Base-by-base conservation (phyloP, 1,140 invertebrate species). In the Maniola jurtina region DNA sequence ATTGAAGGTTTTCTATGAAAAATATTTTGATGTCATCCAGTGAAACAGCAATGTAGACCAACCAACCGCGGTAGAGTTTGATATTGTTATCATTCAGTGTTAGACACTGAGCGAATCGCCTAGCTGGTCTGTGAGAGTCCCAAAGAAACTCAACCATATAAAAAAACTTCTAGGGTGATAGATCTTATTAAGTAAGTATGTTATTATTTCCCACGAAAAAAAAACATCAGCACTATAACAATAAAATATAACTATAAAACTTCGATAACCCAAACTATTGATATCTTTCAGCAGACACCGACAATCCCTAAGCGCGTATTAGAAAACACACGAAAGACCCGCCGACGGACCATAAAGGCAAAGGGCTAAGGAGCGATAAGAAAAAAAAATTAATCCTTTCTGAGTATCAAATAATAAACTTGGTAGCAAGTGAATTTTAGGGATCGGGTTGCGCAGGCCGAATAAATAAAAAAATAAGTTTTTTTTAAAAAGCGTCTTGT, bases 381-480 rank as follows among this genome's bases (percentile, higher is more conserved):
- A 55, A 83, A 81, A 80, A 85, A 81, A 77, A 66, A 76, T 79
- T 84, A 88, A 87, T 83, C 82, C 81, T 65, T 72, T 80, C 84
- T 71, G 79, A 88, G 87, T 88, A 89, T 89, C 87, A 87, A 88
- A 90, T 90, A 90, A 90, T 90, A 88, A 88, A 90, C 77, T 88
- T 89, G 82, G 88, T 87, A 90, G 88, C 88, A 90, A 90, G 88
- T 90, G 86, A 88, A 86, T 88, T 88, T 87, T 63, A 75, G 78
- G 71, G 83, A 87, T 90, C 84, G 84, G 86, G 83, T 90, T 90
- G 82, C 82, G 70, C 75, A 73, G 69, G 64, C 48, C 64, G 57
- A 35, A 58, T 63, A 72, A 66, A 61, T 76, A 74, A 79, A 83
- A 87, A 84, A 83, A 72, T 55, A 33, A 67, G 59, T 54, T 61